Base-by-base conservation (phyloP, 1,140 invertebrate genomes). In the Procambarus clarkii region DNA sequence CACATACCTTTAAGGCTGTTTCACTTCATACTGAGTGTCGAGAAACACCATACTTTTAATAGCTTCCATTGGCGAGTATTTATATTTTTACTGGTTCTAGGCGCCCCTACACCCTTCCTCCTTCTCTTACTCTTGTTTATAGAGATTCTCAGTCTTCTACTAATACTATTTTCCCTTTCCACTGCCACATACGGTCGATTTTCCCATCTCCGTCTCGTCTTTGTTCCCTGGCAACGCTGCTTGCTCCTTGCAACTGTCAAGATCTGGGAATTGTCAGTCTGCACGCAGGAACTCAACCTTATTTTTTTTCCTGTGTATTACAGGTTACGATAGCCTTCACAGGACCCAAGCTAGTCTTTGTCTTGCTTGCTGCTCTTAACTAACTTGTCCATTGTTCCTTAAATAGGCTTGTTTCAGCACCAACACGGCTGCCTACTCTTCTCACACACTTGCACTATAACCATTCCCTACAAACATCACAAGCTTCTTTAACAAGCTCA, bases 321-420 rank as follows among this genome's bases (percentile, higher is more conserved):
- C 69, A 74, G 60, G 60, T 74, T 74, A 74, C 5, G 24, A 8
- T 74, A 5, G 13, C 24, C 69, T 18, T 74, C 18, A n/a, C 69
- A 74, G 69, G n/a, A 24, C 69, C 5, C n/a, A 74, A 74, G 34
- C 69, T 74, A 74, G 69, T 74, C 69, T 74, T 74, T 74, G 69
- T 74, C 69, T 74, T 74, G 69, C 69, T 74, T 74, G n/a, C 69
- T 74, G 24, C 69, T n/a, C 4, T 74, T 11, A 74, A 74, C 69
- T 21, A 4, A 21, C 21, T 5, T 74, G 69, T 74, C 15, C 69
- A 34, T 74, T 74, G 69, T 74, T 74, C 69, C 69, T 34, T 3
- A 74, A 74, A 74, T 74, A 74, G 69, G 24, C 21, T 74, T 74
- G 34, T 24, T 74, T 24, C 69, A 24, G 34, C 69, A 4, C 69